phyloP scores from a whole-genome alignment of 2,113 vertebrate genomes.

The Ceratotherium simum region DNA sequence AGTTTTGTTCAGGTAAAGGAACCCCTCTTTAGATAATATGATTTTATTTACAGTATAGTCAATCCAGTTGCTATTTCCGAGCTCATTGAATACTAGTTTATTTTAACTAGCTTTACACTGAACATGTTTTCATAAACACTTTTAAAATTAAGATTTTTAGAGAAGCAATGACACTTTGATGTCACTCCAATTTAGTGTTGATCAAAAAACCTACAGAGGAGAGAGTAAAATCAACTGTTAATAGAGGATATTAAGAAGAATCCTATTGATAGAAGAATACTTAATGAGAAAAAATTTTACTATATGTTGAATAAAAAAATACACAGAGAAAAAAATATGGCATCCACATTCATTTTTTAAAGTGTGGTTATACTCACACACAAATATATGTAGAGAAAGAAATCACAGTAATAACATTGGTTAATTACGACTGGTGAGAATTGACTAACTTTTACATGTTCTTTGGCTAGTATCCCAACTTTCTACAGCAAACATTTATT shows the following conservation, averaged over 20 bases:
- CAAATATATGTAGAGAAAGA: background rate
- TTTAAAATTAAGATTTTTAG: constrained; percentile 30
- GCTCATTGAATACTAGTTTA: background rate
- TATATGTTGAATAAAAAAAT: background rate
- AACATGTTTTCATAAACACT: constrained; percentile 11
- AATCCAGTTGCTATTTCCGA: background rate
- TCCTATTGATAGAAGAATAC: background rate
- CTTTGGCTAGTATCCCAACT: background rate
- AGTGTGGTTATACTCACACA: background rate
- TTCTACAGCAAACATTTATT: background rate
- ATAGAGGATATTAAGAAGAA: background rate
- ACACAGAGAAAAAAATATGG: background rate
- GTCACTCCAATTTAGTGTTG: background rate
- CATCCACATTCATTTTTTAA: background rate
- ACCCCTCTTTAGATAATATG: background rate
- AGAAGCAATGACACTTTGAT: background rate
- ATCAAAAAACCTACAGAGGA: background rate
- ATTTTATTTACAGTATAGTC: background rate
- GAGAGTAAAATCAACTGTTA: background rate
- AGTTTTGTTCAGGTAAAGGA: background rate
- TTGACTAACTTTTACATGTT: background rate
- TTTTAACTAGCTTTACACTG: background rate
- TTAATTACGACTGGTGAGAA: background rate
- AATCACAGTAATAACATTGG: background rate
- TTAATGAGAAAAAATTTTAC: background rate